Evolutionary conservation across 1,140 invertebrate species (phyloP), one percentile per base, ranked within the genome.

Genomic region (Anastatus disparis): DNA sequence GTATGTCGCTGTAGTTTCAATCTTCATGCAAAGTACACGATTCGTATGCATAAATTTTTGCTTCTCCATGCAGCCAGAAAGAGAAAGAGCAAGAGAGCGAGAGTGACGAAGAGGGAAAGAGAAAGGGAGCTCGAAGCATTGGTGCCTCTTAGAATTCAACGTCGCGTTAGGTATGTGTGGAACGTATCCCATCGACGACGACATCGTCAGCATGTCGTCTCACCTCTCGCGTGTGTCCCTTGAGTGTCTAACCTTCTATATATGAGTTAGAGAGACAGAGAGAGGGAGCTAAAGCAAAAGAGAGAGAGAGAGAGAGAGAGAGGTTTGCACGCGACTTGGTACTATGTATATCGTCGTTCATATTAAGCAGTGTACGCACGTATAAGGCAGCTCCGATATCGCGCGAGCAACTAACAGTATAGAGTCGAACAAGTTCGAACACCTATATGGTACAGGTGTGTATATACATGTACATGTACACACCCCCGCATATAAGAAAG

Each of bases 291-390:
- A n/a, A n/a, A n/a, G n/a, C n/a, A n/a, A n/a, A n/a, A n/a, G n/a
- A n/a, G n/a, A n/a, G n/a, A n/a, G n/a, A n/a, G n/a, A n/a, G n/a
- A n/a, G n/a, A n/a, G n/a, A n/a, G n/a, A n/a, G n/a, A n/a, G n/a
- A n/a, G n/a, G n/a, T n/a, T n/a, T n/a, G n/a, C n/a, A n/a, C n/a
- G n/a, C n/a, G n/a, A n/a, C n/a, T n/a, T n/a, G n/a, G n/a, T n/a
- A 35, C 31, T 35, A 35, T 35, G 10, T 10, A 35, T 10, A 35
- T 10, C 31, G 10, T 35, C 31, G 4, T 10, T 4, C 63, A 53
- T 38, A 75, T 75, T 78, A 77, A 73, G 73, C 67, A 77, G 74
- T 77, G 64, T 72, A 76, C 70, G 76, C 76, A 78, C 76, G 77
- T 77, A 75, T 74, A 64, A 59, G 64, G 70, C 71, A 75, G 62